A percentile compares a stretch with the other conserved stretches of the same genome.
phyloP scores from a whole-genome alignment of 2,113 vertebrate species.

The Piaya cayana region DNA sequence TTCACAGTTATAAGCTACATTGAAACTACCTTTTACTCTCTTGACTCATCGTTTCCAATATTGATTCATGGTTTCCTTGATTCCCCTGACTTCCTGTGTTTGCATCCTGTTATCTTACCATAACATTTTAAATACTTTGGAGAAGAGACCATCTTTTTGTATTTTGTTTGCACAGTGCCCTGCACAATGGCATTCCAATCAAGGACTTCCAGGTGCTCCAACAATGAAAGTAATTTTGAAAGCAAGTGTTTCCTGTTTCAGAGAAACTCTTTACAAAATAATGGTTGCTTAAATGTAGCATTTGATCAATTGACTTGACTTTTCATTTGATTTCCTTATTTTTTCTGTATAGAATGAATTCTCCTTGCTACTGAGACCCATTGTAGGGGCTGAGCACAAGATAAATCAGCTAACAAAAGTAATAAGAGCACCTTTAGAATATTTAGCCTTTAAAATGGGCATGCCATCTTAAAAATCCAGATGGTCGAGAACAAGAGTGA shows the following conservation, averaged over 20 bases:
- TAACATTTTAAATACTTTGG: not conserved
- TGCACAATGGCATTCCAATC: not conserved
- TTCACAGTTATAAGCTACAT: not conserved
- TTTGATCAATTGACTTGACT: not conserved
- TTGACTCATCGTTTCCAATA: not conserved
- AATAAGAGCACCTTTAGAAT: not conserved
- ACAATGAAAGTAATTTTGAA: not conserved
- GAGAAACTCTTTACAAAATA: not conserved
- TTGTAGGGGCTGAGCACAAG: not conserved
- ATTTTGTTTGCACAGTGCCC: not conserved
- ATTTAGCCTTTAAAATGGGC: not conserved
- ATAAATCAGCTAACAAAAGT: not conserved
- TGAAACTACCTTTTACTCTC: not conserved
- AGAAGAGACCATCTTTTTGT: not conserved
- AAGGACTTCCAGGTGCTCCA: not conserved
- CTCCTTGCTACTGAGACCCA: not conserved
- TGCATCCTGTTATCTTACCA: not conserved
- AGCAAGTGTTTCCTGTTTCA: not conserved
- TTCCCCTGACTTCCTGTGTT: not conserved
- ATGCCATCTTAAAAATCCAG: constrained; percentile 11
- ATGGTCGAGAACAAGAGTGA: not conserved
- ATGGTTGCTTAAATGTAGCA: not conserved
- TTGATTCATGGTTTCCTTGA: not conserved
- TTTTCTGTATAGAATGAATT: not conserved
- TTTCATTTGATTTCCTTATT: not conserved